These are phyloP conservation scores for Eclectus roratus DNA, from an alignment of 2,113 vertebrate species.

Conservation along the genomic window DNA sequence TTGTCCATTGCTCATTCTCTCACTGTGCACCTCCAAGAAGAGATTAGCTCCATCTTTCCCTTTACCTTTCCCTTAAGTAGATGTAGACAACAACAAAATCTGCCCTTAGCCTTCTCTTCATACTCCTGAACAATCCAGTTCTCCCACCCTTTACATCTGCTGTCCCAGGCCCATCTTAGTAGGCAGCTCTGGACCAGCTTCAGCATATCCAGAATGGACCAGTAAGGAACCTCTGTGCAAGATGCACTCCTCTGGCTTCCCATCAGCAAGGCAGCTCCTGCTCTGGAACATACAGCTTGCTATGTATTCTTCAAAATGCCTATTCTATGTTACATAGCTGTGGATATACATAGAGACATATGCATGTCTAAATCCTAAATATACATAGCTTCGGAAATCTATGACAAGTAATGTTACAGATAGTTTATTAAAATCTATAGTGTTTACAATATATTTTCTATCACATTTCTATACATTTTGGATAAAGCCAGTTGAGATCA, in stretches of 20 bases:
- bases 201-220: not conserved
- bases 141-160: not conserved
- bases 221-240: not conserved
- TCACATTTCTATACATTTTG: not conserved
- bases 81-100: not conserved
- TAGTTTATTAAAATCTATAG: not conserved
- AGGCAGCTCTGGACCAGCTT: not conserved
- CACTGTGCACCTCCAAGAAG: not conserved
- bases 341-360: not conserved
- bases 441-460: not conserved
- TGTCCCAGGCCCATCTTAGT: not conserved
- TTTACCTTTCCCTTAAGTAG: not conserved
- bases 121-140: not conserved
- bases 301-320: not conserved
- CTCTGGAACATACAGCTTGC: not conserved
- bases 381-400: not conserved
- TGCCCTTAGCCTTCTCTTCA: not conserved
- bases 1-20: not conserved
- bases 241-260: not conserved
- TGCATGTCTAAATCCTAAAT: not conserved
- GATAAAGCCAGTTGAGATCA: not conserved
- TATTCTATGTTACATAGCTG: not conserved
- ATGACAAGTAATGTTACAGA: not conserved
- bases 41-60: not conserved
- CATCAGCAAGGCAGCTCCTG: not conserved